Evolutionary conservation across 2,113 vertebrate species (phyloP), one percentile per base, ranked within the genome.

Genomic region (Hyaena hyaena): DNA sequence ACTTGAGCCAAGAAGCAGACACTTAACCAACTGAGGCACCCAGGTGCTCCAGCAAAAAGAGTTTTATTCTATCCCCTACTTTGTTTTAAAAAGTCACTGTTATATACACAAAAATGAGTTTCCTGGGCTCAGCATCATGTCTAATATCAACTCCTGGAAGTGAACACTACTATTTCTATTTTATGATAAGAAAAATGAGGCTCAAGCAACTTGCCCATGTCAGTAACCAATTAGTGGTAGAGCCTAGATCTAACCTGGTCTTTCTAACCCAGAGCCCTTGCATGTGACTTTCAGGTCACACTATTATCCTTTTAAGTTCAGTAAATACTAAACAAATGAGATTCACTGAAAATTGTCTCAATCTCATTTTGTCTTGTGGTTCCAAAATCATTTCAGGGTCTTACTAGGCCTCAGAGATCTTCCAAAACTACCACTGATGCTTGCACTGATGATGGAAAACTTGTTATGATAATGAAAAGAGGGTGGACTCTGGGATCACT

Each of bases 161-260:
- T 39, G 69, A 82, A 93, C 65, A 74, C 48, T 95, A 88, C 45
- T 66, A 89, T 65, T 89, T 94, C 73, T 82, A 86, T 73, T 83
- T 83, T 88, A 69, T 61, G 12, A 35, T 73, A 94, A 94, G 88
- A 91, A 88, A 80, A 94, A 55, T n/a, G 9, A 97, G 61, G 61
- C 50, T 55, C 26, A 71, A 87, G 16, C 45, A 82, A 93, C 50
- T 79, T 58, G 43, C 66, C 48, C 19, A 71, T 24, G 31, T 95
- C 66, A 97, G 68, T 33, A 95, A 69, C 26, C 35, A 83, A 21
- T 82, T 74, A 94, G 71, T 35, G 50, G 71, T 35, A 90, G 43
- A 95, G 33, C 61, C n/a, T 24, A 77, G 17, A 92, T 63, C 1
- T 50, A 68, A 96, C 86, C 82, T 65, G 45, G 33, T 69, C 24